Evolutionary conservation across 2,888 invertebrate species (phyloP), one percentile per base, ranked within the genome.

Genomic region (Microchrysa polita): DNA sequence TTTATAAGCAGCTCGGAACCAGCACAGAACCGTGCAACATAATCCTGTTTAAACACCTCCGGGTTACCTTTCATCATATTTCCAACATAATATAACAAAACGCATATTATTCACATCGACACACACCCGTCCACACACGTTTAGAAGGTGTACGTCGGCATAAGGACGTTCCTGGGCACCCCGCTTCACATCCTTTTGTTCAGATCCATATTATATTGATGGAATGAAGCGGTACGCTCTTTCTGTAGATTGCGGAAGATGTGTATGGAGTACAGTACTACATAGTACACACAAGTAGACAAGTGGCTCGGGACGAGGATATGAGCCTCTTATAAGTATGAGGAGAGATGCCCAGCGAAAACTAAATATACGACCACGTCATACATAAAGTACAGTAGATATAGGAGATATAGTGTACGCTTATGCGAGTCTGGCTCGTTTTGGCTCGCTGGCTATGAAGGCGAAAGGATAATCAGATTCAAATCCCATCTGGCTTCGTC

Each of bases 401-500:
- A 48, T 48, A 34, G 27, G n/a, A n/a, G n/a, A n/a, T n/a, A 34
- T 34, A 34, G 27, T 34, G 27, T 5, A 34, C 2, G 27, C 27
- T 5, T 34, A 7, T 7, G 2, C 27, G 27, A 34, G 27, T 5
- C 27, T 34, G 2, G 27, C 27, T 34, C 27, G 27, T 34, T 34
- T n/a, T 34, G 27, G 48, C 48, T 48, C 48, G 48, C 12, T 34
- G 12, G 16, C 55, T 73, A 55, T 34, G 44, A 23, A 73, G 69
- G 67, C 63, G 72, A 67, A 34, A 34, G 72, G 72, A 67, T 74
- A 73, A 74, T 74, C 74, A 73, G 73, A 74, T 74, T 74, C 74
- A 67, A 74, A 74, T 74, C 74, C 73, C 73, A 74, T 73, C 74
- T 74, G 74, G 72, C 73, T 74, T 73, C 55, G 67, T 59, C 53